phyloP scores from a whole-genome alignment of 1,140 invertebrate species.

The Ips nitidus region DNA sequence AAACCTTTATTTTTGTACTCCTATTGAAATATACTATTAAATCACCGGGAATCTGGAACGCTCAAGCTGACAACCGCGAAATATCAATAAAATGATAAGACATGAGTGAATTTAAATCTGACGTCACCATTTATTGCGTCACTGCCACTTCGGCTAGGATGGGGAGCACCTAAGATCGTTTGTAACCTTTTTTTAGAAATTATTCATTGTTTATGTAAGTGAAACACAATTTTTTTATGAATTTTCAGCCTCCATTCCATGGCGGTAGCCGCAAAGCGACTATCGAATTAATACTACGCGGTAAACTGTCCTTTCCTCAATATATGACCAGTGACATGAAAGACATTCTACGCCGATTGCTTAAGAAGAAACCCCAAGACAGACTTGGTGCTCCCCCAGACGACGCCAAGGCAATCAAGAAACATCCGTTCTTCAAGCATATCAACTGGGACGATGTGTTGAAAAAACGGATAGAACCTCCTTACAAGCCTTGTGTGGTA shows the following conservation, averaged over 20 bases:
- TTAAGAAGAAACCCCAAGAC: constrained; percentile 70
- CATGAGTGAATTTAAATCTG: too few species aligned
- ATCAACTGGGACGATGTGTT: constrained; percentile 93
- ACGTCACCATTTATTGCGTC: too few species aligned
- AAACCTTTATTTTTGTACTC: too few species aligned
- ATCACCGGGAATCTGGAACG: too few species aligned
- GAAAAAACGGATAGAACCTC: constrained; percentile 84
- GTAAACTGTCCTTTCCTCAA: constrained; percentile 89
- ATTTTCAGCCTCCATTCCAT: constrained; percentile 88
- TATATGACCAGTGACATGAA: constrained; percentile 94
- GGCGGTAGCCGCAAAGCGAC: constrained; percentile 96
- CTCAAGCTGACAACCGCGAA: too few species aligned
- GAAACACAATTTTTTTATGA: too few species aligned
- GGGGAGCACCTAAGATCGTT: too few species aligned
- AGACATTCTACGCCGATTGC: constrained; percentile 84
- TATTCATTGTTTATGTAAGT: too few species aligned
- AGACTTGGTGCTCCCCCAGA: constrained; percentile 77
- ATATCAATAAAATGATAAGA: too few species aligned
- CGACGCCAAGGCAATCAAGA: constrained; percentile 85
- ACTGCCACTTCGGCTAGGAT: too few species aligned
- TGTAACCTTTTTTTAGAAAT: too few species aligned
- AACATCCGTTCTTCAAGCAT: constrained; percentile 89
- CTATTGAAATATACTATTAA: too few species aligned
- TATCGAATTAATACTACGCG: constrained; percentile 97
- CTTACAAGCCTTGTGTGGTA: constrained; percentile 87